Base-by-base conservation (phyloP, 2,888 invertebrate genomes). In the Brenthis hecate region DNA sequence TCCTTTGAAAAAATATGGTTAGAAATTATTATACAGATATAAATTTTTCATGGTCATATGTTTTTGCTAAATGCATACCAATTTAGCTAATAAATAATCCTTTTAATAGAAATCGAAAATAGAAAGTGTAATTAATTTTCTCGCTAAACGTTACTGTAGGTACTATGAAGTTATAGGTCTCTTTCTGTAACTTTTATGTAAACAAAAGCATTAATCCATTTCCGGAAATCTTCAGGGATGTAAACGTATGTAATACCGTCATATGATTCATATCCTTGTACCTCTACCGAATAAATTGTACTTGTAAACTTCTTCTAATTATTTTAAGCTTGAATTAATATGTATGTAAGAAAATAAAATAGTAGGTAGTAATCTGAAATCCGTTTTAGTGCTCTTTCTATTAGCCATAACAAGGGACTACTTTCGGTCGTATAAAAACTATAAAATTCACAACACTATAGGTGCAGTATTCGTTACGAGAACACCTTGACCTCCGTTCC, bases 401-500 rank as follows among this genome's bases (percentile, higher is more conserved):
- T 66, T 50, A 78, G 76, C 72, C 79, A 78, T 79, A 78, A 75
- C 47, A 36, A 23, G 19, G 50, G 54, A 51, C 57, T 56, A 56
- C 48, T 66, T 66, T 53, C 55, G 32, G 32, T 56, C 58, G 58
- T 72, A 66, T 65, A 65, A 68, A 56, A 66, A 56, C 68, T 53
- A 63, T 70, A 70, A 66, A 56, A 3, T 60, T 70, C 43, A 60
- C 50, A 56, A 54, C n/a, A 68, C 57, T 55, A 56, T 56, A 64
- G 53, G 53, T 32, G 78, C 82, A 77, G 75, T 86, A 84, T 88
- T 85, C 81, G 82, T 79, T 83, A 86, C 85, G 85, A 78, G 77
- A 77, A 75, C 76, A 79, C 88, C 88, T 88, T 89, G 89, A 88
- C 89, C 89, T 80, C 70, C 74, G 72, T 76, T 69, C 76, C 80